Evolutionary conservation across 2,113 vertebrate species (phyloP), one percentile per base, ranked within the genome.

Genomic region (Columba livia): DNA sequence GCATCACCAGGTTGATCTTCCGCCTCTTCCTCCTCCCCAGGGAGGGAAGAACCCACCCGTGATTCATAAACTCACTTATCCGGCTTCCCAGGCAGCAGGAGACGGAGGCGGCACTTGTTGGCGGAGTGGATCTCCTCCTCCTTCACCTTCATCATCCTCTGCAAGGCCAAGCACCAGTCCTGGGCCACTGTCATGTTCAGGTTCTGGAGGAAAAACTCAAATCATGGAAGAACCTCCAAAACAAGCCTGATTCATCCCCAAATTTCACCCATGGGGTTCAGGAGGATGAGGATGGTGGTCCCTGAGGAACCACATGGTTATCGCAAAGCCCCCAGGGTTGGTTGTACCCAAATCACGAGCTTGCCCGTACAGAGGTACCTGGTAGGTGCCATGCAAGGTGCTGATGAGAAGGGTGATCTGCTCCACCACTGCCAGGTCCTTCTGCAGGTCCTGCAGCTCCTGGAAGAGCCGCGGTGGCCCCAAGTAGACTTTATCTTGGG

Each of bases 101-200:
- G 98, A 38, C 99, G 98, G 58, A 99, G 98, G 51, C 99, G 99
- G 94, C 99, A 99, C 94, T 99, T 99, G 98, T 99, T 99, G 86
- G 99, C 99, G 0, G 98, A 98, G 93, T 99, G 99, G 96, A 99
- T 99, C 95, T 99, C 99, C 71, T 99, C 99, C 81, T 99, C 99
- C 96, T 99, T 99, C 89, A 99, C 99, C 71, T 98, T 98, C 97
- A 99, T 98, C 85, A 99, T 98, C 94, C 99, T 98, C 98, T 99
- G 99, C 92, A 99, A 98, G 18, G 99, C 99, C 97, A 99, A 96
- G 97, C 98, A 99, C 99, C 99, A 99, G 96, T 99, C 99, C 87
- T 99, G 99, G 8, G 99, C 99, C 94, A 99, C 99, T 0, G 99
- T 98, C 97, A 99, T 99, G 98, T 99, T 99, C 97, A 99, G 97